phyloP scores from a whole-genome alignment of 2,797 vertebrate species.

The Platyrinchus mystaceus region DNA sequence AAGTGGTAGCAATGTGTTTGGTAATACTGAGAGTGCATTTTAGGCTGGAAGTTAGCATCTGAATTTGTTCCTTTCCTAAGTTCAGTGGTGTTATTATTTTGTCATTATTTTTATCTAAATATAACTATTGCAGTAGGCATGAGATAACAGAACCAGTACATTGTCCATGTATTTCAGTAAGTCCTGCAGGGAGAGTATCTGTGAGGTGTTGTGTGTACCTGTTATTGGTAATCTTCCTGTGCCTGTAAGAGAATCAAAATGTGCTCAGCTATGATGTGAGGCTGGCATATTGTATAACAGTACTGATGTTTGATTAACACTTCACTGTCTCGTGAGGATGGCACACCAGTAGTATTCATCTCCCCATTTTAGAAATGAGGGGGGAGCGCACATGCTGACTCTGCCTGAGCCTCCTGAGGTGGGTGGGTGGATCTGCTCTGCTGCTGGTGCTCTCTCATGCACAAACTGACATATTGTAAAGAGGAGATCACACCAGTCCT shows the following conservation, averaged over 20 bases:
- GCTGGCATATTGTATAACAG: neutral
- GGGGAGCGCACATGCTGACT: neutral
- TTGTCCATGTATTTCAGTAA: neutral
- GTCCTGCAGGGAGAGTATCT: neutral
- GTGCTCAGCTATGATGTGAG: neutral
- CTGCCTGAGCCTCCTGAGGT: neutral
- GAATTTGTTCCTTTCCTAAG: neutral
- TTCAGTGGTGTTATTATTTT: neutral
- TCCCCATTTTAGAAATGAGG: neutral
- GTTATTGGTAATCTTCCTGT: neutral
- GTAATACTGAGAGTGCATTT: neutral
- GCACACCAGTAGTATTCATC: neutral
- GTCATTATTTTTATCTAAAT: neutral
- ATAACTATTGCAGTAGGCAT: neutral
- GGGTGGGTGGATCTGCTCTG: neutral
- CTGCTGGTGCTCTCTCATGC: neutral
- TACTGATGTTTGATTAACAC: neutral
- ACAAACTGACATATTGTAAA: neutral
- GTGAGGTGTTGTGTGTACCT: neutral
- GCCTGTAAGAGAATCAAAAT: neutral
- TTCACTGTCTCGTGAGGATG: neutral
- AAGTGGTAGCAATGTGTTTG: neutral
- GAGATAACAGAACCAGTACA: rapidly evolving
- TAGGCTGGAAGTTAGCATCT: neutral
- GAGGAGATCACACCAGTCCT: neutral